Percentiles rank a stretch among this genome's conserved stretches.
phyloP scores from a whole-genome alignment of 2,888 invertebrate genomes.

The Artemia sinica region DNA sequence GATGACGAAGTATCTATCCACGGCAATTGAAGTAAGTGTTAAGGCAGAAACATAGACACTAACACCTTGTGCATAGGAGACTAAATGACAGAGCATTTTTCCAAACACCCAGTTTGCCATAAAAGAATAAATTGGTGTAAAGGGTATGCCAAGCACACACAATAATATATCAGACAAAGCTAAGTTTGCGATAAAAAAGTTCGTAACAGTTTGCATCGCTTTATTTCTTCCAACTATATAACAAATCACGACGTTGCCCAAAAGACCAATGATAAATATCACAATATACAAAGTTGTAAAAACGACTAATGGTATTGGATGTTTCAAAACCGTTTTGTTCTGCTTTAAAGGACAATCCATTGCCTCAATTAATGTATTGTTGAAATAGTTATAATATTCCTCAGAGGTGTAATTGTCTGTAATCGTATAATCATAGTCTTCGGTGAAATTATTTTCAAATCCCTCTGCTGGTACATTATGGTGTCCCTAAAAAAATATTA shows the following conservation, averaged over 20 bases:
- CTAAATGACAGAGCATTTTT: constrained; percentile 67
- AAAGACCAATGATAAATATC: constrained; percentile 71
- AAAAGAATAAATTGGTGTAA: constrained; percentile 87
- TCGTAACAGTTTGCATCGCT: constrained; percentile 94
- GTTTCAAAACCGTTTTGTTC: no score
- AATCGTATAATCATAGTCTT: no score
- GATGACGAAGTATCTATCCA: constrained; percentile 92
- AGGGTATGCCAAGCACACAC: constrained; percentile 81
- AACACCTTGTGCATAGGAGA: constrained; percentile 69
- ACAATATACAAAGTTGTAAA: constrained; percentile 39
- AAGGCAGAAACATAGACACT: constrained; percentile 94
- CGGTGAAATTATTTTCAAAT: no score
- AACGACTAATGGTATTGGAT: no score
- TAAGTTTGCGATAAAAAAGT: constrained; percentile 88
- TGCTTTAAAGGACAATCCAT: no score
- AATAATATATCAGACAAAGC: constrained; percentile 86
- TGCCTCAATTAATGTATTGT: no score
- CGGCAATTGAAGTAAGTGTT: constrained; percentile 88
- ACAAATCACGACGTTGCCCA: constrained; percentile 78
- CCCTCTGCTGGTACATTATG: no score
- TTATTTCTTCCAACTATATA: constrained; percentile 80
- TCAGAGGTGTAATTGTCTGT: no score
- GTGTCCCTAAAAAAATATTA: no score
- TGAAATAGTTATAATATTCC: no score
- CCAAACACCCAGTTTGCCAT: constrained; percentile 84